A percentile compares a stretch with the other conserved stretches of the same genome.
phyloP scores from a whole-genome alignment of 2,797 vertebrate species.

The Eleutherodactylus coqui region DNA sequence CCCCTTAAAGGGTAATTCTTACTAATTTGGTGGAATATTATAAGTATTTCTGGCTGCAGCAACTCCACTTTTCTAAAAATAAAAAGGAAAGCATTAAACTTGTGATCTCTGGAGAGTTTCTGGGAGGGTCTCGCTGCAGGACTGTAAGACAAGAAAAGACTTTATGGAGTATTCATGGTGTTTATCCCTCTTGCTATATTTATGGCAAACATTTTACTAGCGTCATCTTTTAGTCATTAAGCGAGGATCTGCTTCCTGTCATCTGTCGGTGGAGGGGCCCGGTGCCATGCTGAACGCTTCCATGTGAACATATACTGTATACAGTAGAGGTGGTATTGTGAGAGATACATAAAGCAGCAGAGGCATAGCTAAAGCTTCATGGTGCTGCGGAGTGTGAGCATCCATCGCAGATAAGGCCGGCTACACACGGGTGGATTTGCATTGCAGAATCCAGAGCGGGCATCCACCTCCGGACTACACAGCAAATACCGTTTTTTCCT shows the following conservation, averaged over 20 bases:
- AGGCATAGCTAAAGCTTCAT: too few relatives aligned
- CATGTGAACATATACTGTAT: neutral
- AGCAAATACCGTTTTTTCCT: too few relatives aligned
- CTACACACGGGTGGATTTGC: too few relatives aligned
- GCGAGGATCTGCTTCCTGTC: slow-evolving; percentile 28
- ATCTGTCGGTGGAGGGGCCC: slow-evolving; percentile 2
- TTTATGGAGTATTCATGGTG: slow-evolving; percentile 33
- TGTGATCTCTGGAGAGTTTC: slow-evolving; percentile 39
- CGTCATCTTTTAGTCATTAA: slow-evolving; percentile 50
- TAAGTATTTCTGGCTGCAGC: neutral
- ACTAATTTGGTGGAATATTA: neutral
- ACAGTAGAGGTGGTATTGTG: neutral
- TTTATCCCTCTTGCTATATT: slow-evolving; percentile 39
- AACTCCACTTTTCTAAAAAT: neutral
- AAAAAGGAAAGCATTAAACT: slow-evolving; percentile 24
- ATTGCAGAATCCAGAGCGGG: too few relatives aligned
- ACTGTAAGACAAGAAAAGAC: slow-evolving; percentile 5
- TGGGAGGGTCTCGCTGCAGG: neutral
- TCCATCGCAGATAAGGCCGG: too few relatives aligned
- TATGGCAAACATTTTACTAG: slow-evolving; percentile 42
- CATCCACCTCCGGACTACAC: too few relatives aligned
- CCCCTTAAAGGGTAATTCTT: neutral
- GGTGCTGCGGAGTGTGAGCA: too few relatives aligned
- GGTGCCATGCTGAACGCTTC: slow-evolving; percentile 34
- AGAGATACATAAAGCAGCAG: neutral